Evolutionary conservation across 2,888 invertebrate genomes (phyloP).

Genomic region (Acleris holmiana): DNA sequence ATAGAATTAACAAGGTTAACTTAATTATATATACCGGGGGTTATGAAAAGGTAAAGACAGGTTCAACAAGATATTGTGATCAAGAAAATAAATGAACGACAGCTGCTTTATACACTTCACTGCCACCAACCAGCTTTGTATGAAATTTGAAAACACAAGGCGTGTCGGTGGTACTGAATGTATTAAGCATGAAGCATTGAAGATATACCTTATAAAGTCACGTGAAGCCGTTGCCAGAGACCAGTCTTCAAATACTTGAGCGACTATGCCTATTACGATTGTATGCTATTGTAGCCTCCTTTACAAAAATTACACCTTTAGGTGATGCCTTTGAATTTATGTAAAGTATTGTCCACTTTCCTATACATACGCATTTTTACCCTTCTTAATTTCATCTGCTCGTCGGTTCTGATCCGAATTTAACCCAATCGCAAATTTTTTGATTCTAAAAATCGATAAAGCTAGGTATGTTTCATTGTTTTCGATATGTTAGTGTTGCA

Average conservation of each 20-base stretch:
- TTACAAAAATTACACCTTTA: too few relatives aligned
- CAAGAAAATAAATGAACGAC: conserved; percentile 10
- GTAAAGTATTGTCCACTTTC: too few relatives aligned
- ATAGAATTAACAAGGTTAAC: conserved; percentile 15
- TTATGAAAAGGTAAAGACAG: conserved; percentile 2
- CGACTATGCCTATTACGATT: too few relatives aligned
- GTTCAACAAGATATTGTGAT: conserved; percentile 7
- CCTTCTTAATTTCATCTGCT: too few relatives aligned
- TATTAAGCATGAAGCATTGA: neutral
- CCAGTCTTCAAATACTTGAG: neutral
- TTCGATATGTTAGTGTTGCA: too few relatives aligned
- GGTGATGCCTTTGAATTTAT: too few relatives aligned
- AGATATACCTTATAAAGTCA: conserved; percentile 19
- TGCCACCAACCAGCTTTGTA: neutral
- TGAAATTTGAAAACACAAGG: neutral
- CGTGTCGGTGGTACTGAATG: neutral
- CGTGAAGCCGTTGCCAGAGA: neutral
- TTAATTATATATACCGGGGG: conserved; percentile 10
- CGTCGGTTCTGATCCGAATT: too few relatives aligned
- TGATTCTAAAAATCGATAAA: too few relatives aligned
- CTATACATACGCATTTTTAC: too few relatives aligned
- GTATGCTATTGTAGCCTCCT: too few relatives aligned
- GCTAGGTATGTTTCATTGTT: too few relatives aligned
- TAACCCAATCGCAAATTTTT: too few relatives aligned
- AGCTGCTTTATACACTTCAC: neutral